Conservation (phyloP, 2,113 vertebrate species). For the Felis chaus region DNA sequence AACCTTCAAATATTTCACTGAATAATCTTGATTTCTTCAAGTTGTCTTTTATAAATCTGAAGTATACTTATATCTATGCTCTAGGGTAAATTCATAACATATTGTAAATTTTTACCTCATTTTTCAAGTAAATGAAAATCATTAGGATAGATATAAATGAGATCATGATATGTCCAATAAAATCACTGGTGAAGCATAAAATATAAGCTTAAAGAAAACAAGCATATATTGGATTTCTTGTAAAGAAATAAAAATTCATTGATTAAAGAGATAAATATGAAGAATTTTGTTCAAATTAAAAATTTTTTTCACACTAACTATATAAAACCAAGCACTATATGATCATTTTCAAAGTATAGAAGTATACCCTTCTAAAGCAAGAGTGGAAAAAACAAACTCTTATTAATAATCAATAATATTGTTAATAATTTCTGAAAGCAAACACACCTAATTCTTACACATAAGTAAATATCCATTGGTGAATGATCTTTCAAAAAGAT, state of each 20-base stretch:
- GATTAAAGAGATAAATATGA: neutral
- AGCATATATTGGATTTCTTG: neutral
- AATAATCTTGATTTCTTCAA: neutral
- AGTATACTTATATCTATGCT: neutral
- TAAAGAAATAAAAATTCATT: neutral
- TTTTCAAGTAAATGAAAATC: neutral
- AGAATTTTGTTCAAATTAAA: neutral
- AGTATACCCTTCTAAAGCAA: neutral
- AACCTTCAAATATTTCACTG: neutral
- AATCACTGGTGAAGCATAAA: constrained; percentile 16
- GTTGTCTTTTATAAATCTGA: neutral
- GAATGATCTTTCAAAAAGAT: neutral
- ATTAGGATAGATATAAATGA: neutral
- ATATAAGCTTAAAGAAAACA: neutral
- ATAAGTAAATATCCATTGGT: neutral
- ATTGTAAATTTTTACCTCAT: neutral
- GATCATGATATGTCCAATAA: neutral
- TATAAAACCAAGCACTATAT: neutral
- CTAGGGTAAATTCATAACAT: neutral
- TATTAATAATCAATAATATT: neutral
- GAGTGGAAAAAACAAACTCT: neutral
- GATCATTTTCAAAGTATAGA: neutral
- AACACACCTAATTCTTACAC: neutral
- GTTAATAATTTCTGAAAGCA: neutral
- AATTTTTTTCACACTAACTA: neutral